These are phyloP conservation scores for Athripsodes cinereus DNA, from an alignment of 2,888 invertebrate genomes.

Conservation along the genomic window DNA sequence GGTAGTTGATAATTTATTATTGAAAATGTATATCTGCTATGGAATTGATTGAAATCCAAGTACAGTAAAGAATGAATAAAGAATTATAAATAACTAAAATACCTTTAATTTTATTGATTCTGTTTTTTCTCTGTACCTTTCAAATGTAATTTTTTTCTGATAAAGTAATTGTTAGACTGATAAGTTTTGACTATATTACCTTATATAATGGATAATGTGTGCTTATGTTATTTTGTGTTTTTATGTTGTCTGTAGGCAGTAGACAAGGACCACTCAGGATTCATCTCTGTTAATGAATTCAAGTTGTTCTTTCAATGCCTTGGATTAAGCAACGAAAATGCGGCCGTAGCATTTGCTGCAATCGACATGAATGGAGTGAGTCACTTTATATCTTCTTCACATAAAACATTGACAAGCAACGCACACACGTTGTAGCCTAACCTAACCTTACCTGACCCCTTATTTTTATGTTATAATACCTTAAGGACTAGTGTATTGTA, in stretches of 20 bases:
- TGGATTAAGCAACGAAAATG: constrained; percentile 67
- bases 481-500: too few relatives aligned
- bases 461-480: too few relatives aligned
- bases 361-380: constrained; percentile 67
- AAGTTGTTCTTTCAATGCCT: constrained; percentile 77
- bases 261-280: constrained; percentile 72
- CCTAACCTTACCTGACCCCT: not conserved
- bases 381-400: not conserved
- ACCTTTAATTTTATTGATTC: too few relatives aligned
- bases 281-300: constrained; percentile 74
- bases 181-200: too few relatives aligned
- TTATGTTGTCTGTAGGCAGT: constrained; percentile 55
- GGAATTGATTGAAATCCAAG: too few relatives aligned
- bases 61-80: too few relatives aligned
- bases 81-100: too few relatives aligned
- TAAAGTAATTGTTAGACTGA: too few relatives aligned
- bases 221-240: not conserved
- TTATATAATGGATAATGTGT: not conserved
- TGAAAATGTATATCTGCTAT: too few relatives aligned
- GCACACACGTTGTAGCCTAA: not conserved
- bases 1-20: too few relatives aligned
- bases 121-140: too few relatives aligned
- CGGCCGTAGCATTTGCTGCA: constrained; percentile 68
- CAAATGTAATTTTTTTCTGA: too few relatives aligned
- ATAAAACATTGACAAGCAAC: not conserved